phyloP scores from a whole-genome alignment of 2,797 vertebrate genomes.

The Scyliorhinus canicula region DNA sequence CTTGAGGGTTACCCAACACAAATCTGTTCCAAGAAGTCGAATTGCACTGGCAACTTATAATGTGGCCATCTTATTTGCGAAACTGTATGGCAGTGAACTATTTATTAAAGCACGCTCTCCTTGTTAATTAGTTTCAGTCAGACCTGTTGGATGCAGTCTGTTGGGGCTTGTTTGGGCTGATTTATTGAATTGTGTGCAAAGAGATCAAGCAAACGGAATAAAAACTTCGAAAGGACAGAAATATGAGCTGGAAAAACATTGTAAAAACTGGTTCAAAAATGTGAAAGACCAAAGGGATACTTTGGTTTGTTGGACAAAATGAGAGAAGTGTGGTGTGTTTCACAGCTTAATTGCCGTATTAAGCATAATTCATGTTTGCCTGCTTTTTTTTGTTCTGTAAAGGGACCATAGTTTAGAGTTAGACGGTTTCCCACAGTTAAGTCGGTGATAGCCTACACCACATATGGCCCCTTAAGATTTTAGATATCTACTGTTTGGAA shows the following conservation, averaged over 20 bases:
- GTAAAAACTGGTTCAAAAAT: not conserved
- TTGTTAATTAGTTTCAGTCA: not conserved
- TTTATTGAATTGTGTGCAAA: not conserved
- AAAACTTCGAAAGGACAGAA: not conserved
- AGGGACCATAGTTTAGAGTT: not conserved
- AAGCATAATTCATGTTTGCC: not conserved
- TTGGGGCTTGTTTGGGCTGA: not conserved
- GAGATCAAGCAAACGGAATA: not conserved
- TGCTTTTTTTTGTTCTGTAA: not conserved
- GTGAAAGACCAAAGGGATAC: no score
- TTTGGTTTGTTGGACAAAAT: not conserved
- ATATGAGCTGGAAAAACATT: no score
- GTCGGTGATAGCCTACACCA: not conserved
- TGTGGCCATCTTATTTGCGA: not conserved
- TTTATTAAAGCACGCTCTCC: not conserved
- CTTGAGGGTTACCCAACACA: not conserved
- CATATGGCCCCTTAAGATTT: not conserved
- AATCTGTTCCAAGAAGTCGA: not conserved
- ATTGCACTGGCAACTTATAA: not conserved
- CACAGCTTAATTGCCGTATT: not conserved
- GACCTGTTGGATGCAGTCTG: not conserved
- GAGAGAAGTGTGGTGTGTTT: not conserved
- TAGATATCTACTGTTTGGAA: not conserved
- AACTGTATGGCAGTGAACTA: not conserved
- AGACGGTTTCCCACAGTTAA: no score